These are phyloP conservation scores for Bradypus variegatus DNA, from an alignment of 2,797 vertebrate species.

Conservation along the genomic window DNA sequence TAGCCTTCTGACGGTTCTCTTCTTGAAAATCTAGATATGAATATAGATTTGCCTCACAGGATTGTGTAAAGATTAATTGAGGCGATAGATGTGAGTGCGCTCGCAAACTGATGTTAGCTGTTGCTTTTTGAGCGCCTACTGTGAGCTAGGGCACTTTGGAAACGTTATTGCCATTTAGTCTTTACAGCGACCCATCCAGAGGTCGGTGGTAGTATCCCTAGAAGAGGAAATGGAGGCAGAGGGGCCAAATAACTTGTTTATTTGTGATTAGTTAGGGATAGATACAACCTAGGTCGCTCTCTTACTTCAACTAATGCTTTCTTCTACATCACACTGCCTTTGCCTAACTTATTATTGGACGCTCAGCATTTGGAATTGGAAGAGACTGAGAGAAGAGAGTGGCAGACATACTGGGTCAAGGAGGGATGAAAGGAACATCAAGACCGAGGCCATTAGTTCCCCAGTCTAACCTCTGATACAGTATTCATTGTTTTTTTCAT, in stretches of 20 bases:
- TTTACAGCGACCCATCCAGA: not conserved
- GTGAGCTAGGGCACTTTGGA: not conserved
- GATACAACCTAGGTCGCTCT: not conserved
- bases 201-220: not conserved
- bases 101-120: not conserved
- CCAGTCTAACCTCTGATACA: not conserved
- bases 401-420: not conserved
- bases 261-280: not conserved
- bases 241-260: not conserved
- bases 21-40: not conserved
- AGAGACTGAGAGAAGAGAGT: slow-evolving; percentile 1
- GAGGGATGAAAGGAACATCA: not conserved
- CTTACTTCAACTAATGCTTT: not conserved
- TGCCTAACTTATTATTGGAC: not conserved
- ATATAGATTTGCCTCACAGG: not conserved
- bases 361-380: not conserved
- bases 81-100: not conserved
- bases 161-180: not conserved
- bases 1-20: not conserved
- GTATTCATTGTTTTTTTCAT: not conserved
- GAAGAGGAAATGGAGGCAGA: not conserved
- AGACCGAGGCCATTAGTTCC: not conserved
- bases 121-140: not conserved
- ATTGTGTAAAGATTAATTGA: not conserved
- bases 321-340: not conserved